These are phyloP conservation scores for Linnaemya vulpina DNA, from an alignment of 2,888 invertebrate species.

Conservation along the genomic window DNA sequence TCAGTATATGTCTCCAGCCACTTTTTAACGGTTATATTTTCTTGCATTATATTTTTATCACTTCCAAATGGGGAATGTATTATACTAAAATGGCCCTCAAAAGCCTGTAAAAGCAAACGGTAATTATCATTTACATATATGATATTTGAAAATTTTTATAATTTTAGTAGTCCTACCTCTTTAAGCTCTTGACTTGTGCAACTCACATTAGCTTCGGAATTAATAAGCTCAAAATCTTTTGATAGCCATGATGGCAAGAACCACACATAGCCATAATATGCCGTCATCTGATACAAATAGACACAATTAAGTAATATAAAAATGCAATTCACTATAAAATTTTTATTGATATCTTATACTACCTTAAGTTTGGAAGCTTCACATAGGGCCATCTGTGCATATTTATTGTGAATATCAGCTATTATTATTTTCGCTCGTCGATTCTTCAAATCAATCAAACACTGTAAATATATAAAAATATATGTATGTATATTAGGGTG, in stretches of 20 bases:
- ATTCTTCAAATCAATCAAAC: slow-evolving; percentile 86
- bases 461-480: slow-evolving; percentile 81
- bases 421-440: slow-evolving; percentile 90
- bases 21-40: slow-evolving; percentile 86
- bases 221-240: slow-evolving; percentile 86
- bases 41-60: slow-evolving; percentile 85
- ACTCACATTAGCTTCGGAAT: slow-evolving; percentile 78
- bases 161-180: slow-evolving; percentile 78
- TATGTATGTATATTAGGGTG: too few species aligned
- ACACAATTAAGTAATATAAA: not conserved
- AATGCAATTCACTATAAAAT: not conserved
- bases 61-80: slow-evolving; percentile 87
- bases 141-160: not conserved
- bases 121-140: not conserved
- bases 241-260: slow-evolving; percentile 91
- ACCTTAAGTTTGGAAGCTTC: slow-evolving; percentile 85
- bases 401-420: slow-evolving; percentile 89
- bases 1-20: slow-evolving; percentile 83
- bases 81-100: slow-evolving; percentile 89
- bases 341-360: slow-evolving; percentile 21
- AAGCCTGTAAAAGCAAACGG: slow-evolving; percentile 83
- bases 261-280: slow-evolving; percentile 91
- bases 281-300: slow-evolving; percentile 85
- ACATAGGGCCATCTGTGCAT: slow-evolving; percentile 91
- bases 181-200: slow-evolving; percentile 87